phyloP scores from a whole-genome alignment of 2,797 vertebrate species.

The Poeciliopsis infans region DNA sequence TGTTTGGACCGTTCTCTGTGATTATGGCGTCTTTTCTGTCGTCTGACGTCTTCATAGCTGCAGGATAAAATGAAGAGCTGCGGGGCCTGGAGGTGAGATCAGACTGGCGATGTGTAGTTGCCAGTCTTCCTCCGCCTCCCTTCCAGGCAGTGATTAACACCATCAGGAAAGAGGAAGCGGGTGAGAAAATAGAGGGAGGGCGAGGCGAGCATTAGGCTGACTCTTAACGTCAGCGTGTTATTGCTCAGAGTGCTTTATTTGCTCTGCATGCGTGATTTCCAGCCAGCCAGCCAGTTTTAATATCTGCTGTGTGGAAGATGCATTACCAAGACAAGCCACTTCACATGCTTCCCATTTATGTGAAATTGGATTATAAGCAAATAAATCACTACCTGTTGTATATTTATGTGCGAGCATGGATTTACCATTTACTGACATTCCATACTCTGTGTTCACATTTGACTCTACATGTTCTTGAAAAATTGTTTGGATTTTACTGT shows the following conservation, averaged over 20 bases:
- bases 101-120: slow-evolving; percentile 22
- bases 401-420: slow-evolving; percentile 15
- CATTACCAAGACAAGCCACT: neutral
- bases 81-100: slow-evolving; percentile 25
- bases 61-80: slow-evolving; percentile 34
- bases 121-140: slow-evolving; percentile 14
- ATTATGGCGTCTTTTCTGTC: slow-evolving; percentile 4
- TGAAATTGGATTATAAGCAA: slow-evolving; percentile 14
- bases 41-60: slow-evolving; percentile 33
- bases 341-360: slow-evolving; percentile 6
- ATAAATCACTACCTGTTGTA: slow-evolving; percentile 34
- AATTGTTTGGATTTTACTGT: slow-evolving; percentile 49
- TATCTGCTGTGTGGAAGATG: slow-evolving; percentile 16
- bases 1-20: slow-evolving; percentile 23
- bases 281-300: slow-evolving; percentile 22
- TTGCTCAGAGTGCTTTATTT: slow-evolving; percentile 31
- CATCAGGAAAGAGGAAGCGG: slow-evolving; percentile 49
- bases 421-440: slow-evolving; percentile 34
- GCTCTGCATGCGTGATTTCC: slow-evolving; percentile 23
- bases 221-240: slow-evolving; percentile 28
- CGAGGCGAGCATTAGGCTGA: slow-evolving; percentile 20
- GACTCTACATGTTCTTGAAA: slow-evolving; percentile 41
- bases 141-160: slow-evolving; percentile 68
- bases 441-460: slow-evolving; percentile 11
- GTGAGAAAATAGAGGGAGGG: slow-evolving; percentile 53